phyloP scores from a whole-genome alignment of 2,113 vertebrate species.

The Thinocorus orbignyianus region DNA sequence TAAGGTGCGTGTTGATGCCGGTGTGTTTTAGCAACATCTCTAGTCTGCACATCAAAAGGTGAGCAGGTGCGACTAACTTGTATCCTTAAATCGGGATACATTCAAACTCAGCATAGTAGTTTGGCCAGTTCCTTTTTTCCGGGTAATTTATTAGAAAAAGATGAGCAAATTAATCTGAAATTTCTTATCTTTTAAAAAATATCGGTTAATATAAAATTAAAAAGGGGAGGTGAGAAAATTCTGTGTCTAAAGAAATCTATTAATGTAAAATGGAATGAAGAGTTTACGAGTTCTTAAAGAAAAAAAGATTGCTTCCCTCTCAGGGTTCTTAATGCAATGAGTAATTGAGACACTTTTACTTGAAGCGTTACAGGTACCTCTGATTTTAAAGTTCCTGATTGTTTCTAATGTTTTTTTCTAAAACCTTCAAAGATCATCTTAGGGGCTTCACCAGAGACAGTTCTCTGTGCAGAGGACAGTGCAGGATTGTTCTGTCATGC shows the following conservation, averaged over 20 bases:
- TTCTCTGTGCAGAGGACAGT: not conserved
- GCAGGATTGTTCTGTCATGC: not conserved
- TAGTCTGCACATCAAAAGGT: not conserved
- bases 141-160: not conserved
- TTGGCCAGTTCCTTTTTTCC: not conserved
- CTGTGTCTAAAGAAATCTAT: not conserved
- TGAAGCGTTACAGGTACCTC: not conserved
- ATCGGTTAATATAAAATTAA: not conserved
- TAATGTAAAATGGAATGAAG: not conserved
- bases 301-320: not conserved
- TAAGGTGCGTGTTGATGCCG: not conserved
- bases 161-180: not conserved
- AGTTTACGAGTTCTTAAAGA: not conserved
- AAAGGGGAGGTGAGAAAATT: not conserved
- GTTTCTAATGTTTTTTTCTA: not conserved
- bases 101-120: not conserved
- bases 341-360: not conserved
- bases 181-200: not conserved
- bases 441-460: not conserved
- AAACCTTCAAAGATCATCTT: not conserved
- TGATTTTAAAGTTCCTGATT: not conserved
- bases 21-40: not conserved
- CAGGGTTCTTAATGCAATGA: not conserved
- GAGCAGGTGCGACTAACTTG: not conserved
- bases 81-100: not conserved